A percentile compares a stretch with the other conserved stretches of the same genome.
These are phyloP conservation scores for Pseudopipra pipra DNA, from an alignment of 2,113 vertebrate genomes.

Conservation along the genomic window DNA sequence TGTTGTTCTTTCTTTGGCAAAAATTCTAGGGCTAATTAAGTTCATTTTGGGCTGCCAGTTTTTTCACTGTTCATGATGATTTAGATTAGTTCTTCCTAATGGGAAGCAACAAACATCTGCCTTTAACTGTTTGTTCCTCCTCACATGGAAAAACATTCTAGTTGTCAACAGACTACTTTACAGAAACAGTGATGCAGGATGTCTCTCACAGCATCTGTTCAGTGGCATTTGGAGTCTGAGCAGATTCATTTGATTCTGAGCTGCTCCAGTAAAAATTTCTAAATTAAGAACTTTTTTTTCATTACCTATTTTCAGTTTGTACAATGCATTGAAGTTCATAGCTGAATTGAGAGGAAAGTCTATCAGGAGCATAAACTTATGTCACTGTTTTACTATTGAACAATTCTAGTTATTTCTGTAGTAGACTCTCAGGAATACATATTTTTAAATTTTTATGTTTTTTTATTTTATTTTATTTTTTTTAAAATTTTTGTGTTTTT, in stretches of 20 bases:
- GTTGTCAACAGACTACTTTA: not conserved
- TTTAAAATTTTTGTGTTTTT: not conserved
- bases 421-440: not conserved
- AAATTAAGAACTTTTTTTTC: not conserved
- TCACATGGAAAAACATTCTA: conserved; percentile 8
- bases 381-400: not conserved
- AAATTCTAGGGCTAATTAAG: not conserved
- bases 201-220: not conserved
- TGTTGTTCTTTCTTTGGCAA: not conserved
- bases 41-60: not conserved
- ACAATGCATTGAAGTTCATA: not conserved
- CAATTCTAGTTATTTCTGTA: not conserved
- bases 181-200: not conserved
- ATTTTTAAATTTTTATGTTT: too few relatives aligned
- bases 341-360: not conserved
- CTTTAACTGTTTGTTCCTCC: conserved; percentile 20
- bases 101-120: not conserved
- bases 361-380: not conserved
- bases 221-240: not conserved
- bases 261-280: not conserved
- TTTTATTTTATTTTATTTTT: too few relatives aligned
- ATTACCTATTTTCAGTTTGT: conserved; percentile 19
- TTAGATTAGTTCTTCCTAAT: conserved; percentile 40
- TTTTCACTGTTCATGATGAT: conserved; percentile 13
- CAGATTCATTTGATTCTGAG: not conserved